Percentiles rank a stretch among this genome's conserved stretches.
phyloP scores from a whole-genome alignment of 2,888 invertebrate species.

The Agriopis marginaria region DNA sequence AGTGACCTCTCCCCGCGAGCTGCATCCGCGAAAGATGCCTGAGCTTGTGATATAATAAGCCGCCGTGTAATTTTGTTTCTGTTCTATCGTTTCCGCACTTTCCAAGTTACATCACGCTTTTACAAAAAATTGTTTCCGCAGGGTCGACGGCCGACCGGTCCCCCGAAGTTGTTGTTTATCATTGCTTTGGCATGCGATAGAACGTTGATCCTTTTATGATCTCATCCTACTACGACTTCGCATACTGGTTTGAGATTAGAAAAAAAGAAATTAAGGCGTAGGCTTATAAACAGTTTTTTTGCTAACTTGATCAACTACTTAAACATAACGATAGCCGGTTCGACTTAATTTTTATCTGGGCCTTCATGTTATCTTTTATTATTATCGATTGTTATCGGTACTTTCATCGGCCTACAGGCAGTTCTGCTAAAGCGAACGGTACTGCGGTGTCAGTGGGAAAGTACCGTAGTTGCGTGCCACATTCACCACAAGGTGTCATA shows the following conservation, averaged over 20 bases:
- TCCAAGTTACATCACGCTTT: conserved; percentile 80
- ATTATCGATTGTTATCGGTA: conserved; percentile 52
- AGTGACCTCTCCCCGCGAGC: conserved; percentile 71
- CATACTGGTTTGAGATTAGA: conserved; percentile 49
- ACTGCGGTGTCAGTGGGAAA: conserved; percentile 65
- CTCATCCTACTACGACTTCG: conserved; percentile 68
- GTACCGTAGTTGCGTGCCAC: conserved; percentile 71
- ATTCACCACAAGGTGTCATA: conserved; percentile 48
- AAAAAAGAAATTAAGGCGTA: conserved; percentile 51
- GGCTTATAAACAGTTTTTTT: conserved; percentile 46
- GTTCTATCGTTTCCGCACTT: conserved; percentile 82
- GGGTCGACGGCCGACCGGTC: conserved; percentile 74
- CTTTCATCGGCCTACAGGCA: conserved; percentile 72
- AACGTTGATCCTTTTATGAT: conserved; percentile 83
- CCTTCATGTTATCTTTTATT: conserved; percentile 20
- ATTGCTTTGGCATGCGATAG: conserved; percentile 75
- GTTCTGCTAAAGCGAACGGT: conserved; percentile 68
- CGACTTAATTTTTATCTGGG: conserved; percentile 19
- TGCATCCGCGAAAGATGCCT: conserved; percentile 71
- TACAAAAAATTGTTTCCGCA: conserved; percentile 64
- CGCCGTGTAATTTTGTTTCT: conserved; percentile 64
- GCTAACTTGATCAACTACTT: conserved; percentile 32
- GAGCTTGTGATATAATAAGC: conserved; percentile 77
- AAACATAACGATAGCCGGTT: conserved; percentile 34
- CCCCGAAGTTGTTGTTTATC: conserved; percentile 70